A percentile compares a stretch with the other conserved stretches of the same genome.
Conservation (phyloP, 2,797 vertebrate genomes). For the Merluccius polli region DNA sequence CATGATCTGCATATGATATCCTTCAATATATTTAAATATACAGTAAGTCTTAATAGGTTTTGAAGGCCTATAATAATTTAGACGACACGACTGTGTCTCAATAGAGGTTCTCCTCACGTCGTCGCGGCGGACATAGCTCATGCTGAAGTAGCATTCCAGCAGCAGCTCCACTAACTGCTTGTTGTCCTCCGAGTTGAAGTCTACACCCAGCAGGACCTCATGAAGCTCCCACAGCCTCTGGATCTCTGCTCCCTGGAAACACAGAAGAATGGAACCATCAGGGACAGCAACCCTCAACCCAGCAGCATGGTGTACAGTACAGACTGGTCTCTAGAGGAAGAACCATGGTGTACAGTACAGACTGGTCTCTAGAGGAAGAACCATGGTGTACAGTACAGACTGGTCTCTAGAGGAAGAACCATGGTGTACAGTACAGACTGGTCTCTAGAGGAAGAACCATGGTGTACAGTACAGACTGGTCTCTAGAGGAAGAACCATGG, state of each 20-base stretch:
- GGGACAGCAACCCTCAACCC: neutral
- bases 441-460: neutral
- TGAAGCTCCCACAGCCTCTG: constrained; percentile 81
- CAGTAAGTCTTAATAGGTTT: neutral
- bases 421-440: too few relatives aligned
- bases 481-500: too few relatives aligned
- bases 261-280: neutral
- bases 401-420: neutral
- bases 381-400: too few relatives aligned
- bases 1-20: neutral
- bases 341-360: too few relatives aligned
- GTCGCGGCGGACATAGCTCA: constrained; percentile 78
- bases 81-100: too few relatives aligned
- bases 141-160: constrained; percentile 81
- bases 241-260: constrained; percentile 76
- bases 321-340: too few relatives aligned
- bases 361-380: too few relatives aligned
- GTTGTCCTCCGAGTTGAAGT: constrained; percentile 80
- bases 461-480: too few relatives aligned
- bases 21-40: neutral
- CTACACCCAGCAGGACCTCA: constrained; percentile 76
- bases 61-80: too few relatives aligned
- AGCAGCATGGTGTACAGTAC: neutral
- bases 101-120: constrained; percentile 75
- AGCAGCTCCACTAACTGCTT: constrained; percentile 80